These are phyloP conservation scores for Paraescarpia echinospica DNA, from an alignment of 1,140 invertebrate genomes.

Conservation along the genomic window DNA sequence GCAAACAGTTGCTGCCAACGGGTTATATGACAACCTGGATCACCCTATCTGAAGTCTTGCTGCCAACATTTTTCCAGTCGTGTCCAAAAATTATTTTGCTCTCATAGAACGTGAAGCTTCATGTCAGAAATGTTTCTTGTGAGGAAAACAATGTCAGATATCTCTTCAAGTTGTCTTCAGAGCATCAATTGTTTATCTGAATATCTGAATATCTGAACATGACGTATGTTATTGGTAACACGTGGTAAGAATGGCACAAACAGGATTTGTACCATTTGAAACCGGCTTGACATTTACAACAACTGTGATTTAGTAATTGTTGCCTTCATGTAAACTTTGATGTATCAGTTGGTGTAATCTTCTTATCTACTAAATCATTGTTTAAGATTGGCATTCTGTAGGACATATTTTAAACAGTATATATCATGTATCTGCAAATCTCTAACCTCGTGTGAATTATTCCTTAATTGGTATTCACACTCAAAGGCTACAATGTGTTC, in stretches of 20 bases:
- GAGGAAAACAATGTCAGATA: no score
- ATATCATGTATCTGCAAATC: not conserved
- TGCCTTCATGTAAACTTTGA: not conserved
- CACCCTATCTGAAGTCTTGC: no score
- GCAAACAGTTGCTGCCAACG: not conserved
- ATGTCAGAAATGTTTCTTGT: no score
- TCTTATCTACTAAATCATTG: not conserved
- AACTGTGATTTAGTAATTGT: not conserved
- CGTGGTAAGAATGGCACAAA: no score
- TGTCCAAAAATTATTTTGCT: no score
- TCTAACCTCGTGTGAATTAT: not conserved
- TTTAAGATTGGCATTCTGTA: not conserved
- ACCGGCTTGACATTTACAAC: not conserved
- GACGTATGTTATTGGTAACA: not conserved
- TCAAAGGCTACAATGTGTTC: no score
- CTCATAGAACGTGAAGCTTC: no score
- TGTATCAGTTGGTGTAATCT: not conserved
- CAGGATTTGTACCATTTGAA: not conserved
- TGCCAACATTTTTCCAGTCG: no score
- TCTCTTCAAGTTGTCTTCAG: not conserved
- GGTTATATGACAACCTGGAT: not conserved
- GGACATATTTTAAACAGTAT: not conserved
- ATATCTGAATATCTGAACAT: not conserved
- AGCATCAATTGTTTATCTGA: no score
- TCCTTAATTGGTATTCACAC: not conserved